Evolutionary conservation across 2,888 invertebrate genomes (phyloP).

Genomic region (Tetanocera ferruginea): DNA sequence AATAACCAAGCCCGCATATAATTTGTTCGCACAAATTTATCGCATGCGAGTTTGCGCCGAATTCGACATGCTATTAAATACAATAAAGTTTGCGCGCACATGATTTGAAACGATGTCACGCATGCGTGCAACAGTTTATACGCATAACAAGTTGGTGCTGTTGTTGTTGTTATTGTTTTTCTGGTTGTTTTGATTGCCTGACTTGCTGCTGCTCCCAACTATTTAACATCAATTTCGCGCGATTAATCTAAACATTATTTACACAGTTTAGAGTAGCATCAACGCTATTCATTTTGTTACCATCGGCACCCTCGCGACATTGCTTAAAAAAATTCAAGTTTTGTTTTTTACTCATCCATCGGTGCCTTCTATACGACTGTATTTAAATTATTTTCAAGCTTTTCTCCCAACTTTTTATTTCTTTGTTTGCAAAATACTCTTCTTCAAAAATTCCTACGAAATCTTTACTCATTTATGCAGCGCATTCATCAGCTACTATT

Average conservation of each 20-base stretch:
- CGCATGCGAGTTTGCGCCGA: constrained; percentile 18
- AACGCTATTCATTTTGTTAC: background rate
- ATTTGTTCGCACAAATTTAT: background rate
- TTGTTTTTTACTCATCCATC: background rate
- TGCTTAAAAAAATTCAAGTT: background rate
- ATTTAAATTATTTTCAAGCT: background rate
- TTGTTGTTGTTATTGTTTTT: background rate
- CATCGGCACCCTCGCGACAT: background rate
- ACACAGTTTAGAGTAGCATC: constrained; percentile 6
- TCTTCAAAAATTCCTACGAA: background rate
- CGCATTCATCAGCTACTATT: constrained; percentile 5
- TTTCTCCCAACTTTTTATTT: background rate
- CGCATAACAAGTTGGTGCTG: background rate
- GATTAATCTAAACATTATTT: constrained; percentile 17
- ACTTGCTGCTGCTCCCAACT: background rate
- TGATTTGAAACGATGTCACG: constrained; percentile 19
- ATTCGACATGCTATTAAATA: background rate
- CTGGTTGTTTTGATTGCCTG: background rate
- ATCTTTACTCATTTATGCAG: background rate
- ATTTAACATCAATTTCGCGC: constrained; percentile 4
- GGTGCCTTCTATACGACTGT: background rate
- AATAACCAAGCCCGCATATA: background rate
- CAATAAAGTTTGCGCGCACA: background rate
- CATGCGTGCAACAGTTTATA: constrained; percentile 31
- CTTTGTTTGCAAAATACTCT: background rate